phyloP scores from a whole-genome alignment of 2,888 invertebrate genomes.

The Pterostichus niger region DNA sequence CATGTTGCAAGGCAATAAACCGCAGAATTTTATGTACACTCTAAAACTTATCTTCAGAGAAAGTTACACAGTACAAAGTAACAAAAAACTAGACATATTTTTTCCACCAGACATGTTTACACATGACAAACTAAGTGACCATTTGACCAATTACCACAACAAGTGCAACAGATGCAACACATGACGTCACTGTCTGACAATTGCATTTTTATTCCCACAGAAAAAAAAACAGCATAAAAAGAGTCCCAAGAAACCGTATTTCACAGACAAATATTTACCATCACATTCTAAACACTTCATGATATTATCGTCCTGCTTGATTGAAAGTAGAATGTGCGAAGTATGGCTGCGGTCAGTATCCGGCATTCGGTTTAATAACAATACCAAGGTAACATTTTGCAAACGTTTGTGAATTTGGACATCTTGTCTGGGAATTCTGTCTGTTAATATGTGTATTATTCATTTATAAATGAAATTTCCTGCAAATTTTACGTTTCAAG shows the following conservation, averaged over 20 bases:
- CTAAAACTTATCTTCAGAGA: conserved; percentile 32
- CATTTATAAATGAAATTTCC: conserved; percentile 44
- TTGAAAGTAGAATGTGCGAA: conserved; percentile 38
- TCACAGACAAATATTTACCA: neutral
- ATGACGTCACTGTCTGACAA: conserved; percentile 61
- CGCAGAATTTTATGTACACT: conserved; percentile 21
- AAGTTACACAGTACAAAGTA: conserved; percentile 31
- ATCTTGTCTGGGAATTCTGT: conserved; percentile 29
- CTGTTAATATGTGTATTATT: conserved; percentile 3
- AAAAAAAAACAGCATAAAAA: conserved; percentile 7
- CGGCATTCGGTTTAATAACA: conserved; percentile 62
- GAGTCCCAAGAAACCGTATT: neutral
- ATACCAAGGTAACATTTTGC: conserved; percentile 20
- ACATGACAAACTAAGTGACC: conserved; percentile 35
- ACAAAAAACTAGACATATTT: conserved; percentile 43
- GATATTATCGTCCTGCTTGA: neutral
- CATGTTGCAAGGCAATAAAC: conserved; percentile 36
- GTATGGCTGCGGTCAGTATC: conserved; percentile 13
- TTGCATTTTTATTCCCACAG: conserved; percentile 52
- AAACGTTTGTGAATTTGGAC: conserved; percentile 19
- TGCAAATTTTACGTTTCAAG: conserved; percentile 41
- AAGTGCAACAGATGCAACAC: conserved; percentile 60
- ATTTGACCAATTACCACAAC: conserved; percentile 58
- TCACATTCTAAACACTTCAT: neutral
- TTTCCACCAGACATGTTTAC: conserved; percentile 37